phyloP scores from a whole-genome alignment of 2,797 vertebrate genomes.

The Luscinia megarhynchos region DNA sequence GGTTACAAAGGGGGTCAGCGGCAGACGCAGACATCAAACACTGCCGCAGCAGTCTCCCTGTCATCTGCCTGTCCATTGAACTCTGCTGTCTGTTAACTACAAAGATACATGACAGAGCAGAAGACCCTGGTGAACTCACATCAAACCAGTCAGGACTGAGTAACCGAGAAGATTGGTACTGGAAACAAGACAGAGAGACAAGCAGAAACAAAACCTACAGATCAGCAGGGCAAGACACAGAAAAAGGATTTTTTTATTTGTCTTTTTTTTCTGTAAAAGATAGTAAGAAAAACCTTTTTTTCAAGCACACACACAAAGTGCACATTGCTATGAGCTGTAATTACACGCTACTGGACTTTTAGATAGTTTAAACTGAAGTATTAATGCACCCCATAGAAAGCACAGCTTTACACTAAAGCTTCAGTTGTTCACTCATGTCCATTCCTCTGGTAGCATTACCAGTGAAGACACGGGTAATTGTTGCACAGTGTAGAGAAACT shows the following conservation, averaged over 20 bases:
- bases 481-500: neutral
- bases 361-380: neutral
- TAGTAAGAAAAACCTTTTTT: neutral
- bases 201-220: constrained; percentile 1
- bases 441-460: neutral
- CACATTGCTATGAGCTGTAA: neutral
- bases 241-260: neutral
- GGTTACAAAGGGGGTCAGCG: constrained; percentile 8
- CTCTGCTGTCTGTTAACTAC: constrained; percentile 24
- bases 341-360: neutral
- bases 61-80: neutral
- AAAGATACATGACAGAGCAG: neutral
- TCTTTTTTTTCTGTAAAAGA: neutral
- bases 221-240: neutral
- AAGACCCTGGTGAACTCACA: constrained; percentile 36
- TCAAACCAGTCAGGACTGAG: constrained; percentile 20
- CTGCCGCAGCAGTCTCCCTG: neutral
- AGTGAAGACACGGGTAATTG: neutral
- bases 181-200: neutral
- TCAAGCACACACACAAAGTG: neutral
- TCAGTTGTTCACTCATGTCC: neutral
- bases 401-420: neutral
- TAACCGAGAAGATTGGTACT: neutral
- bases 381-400: neutral
- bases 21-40: neutral